Conservation (phyloP, 1,140 invertebrate species). For the Brachionus asplanchnoidis region DNA sequence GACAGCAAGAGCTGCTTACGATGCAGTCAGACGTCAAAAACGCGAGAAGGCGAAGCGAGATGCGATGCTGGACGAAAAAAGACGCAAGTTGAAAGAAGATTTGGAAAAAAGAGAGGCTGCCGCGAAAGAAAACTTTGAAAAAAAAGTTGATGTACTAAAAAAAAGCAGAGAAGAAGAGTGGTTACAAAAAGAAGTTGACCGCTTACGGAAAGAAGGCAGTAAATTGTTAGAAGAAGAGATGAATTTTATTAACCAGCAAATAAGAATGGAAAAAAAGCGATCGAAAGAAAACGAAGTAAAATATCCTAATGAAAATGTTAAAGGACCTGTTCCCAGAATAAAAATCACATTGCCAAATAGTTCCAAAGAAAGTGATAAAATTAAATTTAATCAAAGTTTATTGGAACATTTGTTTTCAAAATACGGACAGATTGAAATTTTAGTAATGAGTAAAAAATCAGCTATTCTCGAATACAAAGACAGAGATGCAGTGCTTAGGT, state of each 20-base stretch:
- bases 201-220: conserved; percentile 27
- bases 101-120: conserved; percentile 11
- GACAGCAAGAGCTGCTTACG: conserved; percentile 26
- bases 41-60: conserved; percentile 5
- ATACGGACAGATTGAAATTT: conserved; percentile 29
- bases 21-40: conserved; percentile 11
- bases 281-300: neutral
- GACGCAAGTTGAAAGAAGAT: conserved; percentile 35
- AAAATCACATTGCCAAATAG: neutral
- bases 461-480: conserved; percentile 34
- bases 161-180: conserved; percentile 29
- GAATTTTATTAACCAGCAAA: conserved; percentile 5
- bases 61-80: neutral
- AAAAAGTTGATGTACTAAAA: neutral
- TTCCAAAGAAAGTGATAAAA: neutral
- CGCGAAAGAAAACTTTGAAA: conserved; percentile 12
- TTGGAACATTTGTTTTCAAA: conserved; percentile 7
- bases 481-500: neutral
- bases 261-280: conserved; percentile 20
- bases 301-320: neutral
- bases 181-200: conserved; percentile 33
- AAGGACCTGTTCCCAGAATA: neutral
- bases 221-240: conserved; percentile 39
- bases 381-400: neutral
- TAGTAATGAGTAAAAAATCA: conserved; percentile 31